Evolutionary conservation across 2,113 vertebrate genomes (phyloP).

Genomic region (Euleptes europaea): DNA sequence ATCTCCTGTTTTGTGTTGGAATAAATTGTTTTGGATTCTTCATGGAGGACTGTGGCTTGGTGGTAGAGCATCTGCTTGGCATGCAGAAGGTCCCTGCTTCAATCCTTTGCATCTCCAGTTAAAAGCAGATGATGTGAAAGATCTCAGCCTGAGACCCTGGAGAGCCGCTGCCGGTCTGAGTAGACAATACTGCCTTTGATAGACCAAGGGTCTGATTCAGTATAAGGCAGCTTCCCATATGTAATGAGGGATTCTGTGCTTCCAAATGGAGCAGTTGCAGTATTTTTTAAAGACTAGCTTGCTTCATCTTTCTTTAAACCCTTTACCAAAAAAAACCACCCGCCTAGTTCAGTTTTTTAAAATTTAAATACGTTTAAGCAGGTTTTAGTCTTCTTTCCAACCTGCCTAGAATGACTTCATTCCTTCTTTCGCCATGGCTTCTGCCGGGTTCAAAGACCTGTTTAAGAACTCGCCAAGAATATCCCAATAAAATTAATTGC

Average conservation of each 20-base stretch:
- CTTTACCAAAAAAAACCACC: background rate
- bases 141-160: too few species aligned
- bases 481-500: background rate
- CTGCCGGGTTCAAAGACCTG: background rate
- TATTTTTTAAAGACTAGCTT: background rate
- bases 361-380: background rate
- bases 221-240: too few species aligned
- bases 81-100: too few species aligned
- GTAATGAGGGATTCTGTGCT: background rate
- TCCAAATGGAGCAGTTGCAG: background rate
- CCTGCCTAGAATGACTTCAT: background rate
- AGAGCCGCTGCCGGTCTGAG: too few species aligned
- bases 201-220: too few species aligned
- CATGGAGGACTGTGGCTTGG: too few species aligned
- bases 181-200: too few species aligned
- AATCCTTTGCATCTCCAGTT: too few species aligned
- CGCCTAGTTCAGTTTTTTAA: background rate
- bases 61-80: too few species aligned
- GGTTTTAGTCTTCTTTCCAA: slow-evolving; percentile 19
- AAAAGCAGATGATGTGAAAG: too few species aligned
- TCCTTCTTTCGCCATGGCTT: background rate
- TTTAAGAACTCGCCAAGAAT: background rate
- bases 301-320: too few species aligned
- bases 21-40: background rate
- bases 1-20: background rate